Evolutionary conservation across 53 echinoderm and acorn worm species (phyloP).

Genomic region (Antedon mediterranea): DNA sequence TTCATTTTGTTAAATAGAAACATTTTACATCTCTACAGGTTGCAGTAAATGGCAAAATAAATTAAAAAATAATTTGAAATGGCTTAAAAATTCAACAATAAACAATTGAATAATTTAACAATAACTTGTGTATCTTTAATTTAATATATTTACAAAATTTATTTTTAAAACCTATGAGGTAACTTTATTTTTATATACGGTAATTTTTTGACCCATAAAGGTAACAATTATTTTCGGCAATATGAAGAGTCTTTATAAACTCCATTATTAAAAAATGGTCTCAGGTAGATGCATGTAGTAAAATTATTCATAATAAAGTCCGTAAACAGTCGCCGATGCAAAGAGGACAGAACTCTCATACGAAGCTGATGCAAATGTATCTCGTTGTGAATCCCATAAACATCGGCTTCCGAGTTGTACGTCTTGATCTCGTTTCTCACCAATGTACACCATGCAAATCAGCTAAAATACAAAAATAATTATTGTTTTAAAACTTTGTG

Average conservation of each 20-base stretch:
- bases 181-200: not conserved
- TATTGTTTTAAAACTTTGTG: no score
- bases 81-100: no score
- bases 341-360: conserved; percentile 70
- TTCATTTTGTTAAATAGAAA: no score
- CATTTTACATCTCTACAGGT: no score
- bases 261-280: no score
- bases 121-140: no score
- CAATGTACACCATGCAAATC: conserved; percentile 72
- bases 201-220: not conserved
- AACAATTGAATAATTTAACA: no score
- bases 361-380: conserved; percentile 70
- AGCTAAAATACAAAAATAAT: conserved; percentile 27
- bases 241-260: no score
- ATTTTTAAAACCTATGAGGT: not conserved
- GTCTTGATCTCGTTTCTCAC: conserved; percentile 88
- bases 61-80: no score
- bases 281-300: no score
- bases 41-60: no score
- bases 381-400: conserved; percentile 75
- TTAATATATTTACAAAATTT: not conserved
- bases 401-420: conserved; percentile 82
- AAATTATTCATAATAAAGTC: conserved; percentile 62
- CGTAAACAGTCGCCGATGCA: conserved; percentile 79
- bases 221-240: not conserved